These are phyloP conservation scores for honey bee (Apis mellifera) DNA, from an alignment of 1,140 invertebrate genomes.

Conservation along the genomic window Amel_HAv3.1 CM009931.2:25970001-25970500, in stretches of 20 bases:
- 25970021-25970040: not conserved
- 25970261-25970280: not conserved
- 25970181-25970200: slow-evolving; percentile 13
- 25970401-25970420: too few species aligned
- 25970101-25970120: slow-evolving; percentile 16
- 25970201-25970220: not conserved
- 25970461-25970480: not conserved
- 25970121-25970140: not conserved
- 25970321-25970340: too few species aligned
- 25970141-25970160: not conserved
- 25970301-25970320: too few species aligned
- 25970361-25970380: too few species aligned
- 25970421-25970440: too few species aligned
- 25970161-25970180: not conserved
- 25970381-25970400: too few species aligned
- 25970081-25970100: not conserved
- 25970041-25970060: not conserved
- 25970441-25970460: too few species aligned
- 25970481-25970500: not conserved
- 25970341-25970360: too few species aligned
- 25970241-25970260: not conserved
- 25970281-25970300: not conserved
- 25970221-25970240: too few species aligned
- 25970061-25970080: not conserved
- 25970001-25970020: not conserved